Evolutionary conservation across 2,888 invertebrate species (phyloP).

Genomic region (Drosophila lacicola): DNA sequence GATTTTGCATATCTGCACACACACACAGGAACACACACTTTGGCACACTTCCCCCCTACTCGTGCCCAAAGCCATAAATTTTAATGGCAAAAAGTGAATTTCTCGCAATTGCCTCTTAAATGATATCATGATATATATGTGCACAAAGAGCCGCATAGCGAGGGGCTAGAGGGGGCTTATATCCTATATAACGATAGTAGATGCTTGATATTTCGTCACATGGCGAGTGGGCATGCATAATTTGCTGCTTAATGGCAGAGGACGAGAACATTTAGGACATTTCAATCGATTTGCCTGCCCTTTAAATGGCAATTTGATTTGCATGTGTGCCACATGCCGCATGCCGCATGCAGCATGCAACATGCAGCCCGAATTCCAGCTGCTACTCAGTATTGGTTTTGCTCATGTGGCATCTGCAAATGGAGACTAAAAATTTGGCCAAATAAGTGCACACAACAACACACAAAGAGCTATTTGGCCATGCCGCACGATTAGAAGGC

Average conservation of each 20-base stretch:
- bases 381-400: conserved; percentile 6
- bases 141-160: neutral
- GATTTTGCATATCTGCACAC: conserved; percentile 36
- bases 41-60: conserved; percentile 43
- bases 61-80: conserved; percentile 61
- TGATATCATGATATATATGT: conserved; percentile 28
- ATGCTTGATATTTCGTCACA: conserved; percentile 57
- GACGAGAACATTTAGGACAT: conserved; percentile 63
- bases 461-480: conserved; percentile 27
- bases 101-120: conserved; percentile 58
- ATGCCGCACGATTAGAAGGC: conserved; percentile 32
- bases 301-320: conserved; percentile 56
- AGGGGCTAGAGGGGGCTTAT: neutral
- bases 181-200: conserved; percentile 18
- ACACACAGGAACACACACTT: conserved; percentile 13
- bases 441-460: conserved; percentile 15
- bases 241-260: conserved; percentile 66
- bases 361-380: conserved; percentile 9
- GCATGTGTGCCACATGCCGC: conserved; percentile 44
- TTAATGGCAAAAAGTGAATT: conserved; percentile 74
- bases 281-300: conserved; percentile 62
- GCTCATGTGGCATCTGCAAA: conserved; percentile 13
- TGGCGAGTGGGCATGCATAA: conserved; percentile 79
- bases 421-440: conserved; percentile 12
- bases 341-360: conserved; percentile 8